Conservation (phyloP, 2,113 vertebrate genomes). For the Brachyhypopomus occidentalis region DNA sequence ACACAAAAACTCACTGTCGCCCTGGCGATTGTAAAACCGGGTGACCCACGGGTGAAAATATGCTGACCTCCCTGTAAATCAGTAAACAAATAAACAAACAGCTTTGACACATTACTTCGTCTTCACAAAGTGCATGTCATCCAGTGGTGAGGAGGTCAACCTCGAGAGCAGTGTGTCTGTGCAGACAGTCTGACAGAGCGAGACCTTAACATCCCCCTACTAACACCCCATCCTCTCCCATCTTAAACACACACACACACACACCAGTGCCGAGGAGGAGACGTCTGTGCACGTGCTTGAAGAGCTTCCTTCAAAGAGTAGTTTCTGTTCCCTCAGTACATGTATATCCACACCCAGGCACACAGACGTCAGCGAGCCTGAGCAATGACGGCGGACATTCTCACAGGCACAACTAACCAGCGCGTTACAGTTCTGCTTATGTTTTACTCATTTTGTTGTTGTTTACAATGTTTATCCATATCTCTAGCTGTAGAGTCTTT, state of each 20-base stretch:
- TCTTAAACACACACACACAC: slow-evolving; percentile 1
- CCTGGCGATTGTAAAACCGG: too few species aligned
- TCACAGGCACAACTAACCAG: too few species aligned
- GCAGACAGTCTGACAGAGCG: neutral
- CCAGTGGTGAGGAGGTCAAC: neutral
- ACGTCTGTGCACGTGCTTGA: too few species aligned
- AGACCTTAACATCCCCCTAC: slow-evolving; percentile 23
- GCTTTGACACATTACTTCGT: neutral
- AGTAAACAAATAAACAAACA: neutral
- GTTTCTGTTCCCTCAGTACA: slow-evolving; percentile 2
- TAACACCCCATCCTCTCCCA: slow-evolving; percentile 30
- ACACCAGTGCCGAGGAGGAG: too few species aligned
- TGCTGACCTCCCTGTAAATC: too few species aligned
- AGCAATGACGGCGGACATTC: neutral
- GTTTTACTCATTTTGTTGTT: neutral
- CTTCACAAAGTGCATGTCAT: neutral
- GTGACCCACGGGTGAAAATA: too few species aligned
- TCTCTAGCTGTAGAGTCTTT: neutral
- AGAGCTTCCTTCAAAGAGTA: slow-evolving; percentile 7
- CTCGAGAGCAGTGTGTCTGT: neutral
- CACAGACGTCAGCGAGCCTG: neutral
- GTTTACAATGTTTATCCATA: neutral
- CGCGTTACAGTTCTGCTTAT: too few species aligned
- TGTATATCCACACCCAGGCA: neutral
- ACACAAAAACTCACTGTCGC: neutral